Percentiles rank a stretch among this genome's conserved stretches.
Evolutionary conservation across 1,140 invertebrate genomes (phyloP).

Genomic region (Maniola jurtina): DNA sequence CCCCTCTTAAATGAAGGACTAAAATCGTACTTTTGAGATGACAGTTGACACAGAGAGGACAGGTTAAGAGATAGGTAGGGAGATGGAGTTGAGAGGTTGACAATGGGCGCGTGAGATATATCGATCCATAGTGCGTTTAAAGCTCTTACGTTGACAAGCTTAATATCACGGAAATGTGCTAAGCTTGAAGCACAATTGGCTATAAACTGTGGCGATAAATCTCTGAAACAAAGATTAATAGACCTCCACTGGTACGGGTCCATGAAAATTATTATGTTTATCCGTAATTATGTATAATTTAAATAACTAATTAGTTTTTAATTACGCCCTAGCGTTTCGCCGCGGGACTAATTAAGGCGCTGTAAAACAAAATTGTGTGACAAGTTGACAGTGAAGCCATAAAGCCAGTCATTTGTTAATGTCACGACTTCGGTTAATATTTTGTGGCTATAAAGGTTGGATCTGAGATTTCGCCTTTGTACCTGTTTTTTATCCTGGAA

Average conservation of each 20-base stretch:
- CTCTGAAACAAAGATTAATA: conserved; percentile 8
- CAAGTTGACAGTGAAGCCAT: conserved; percentile 27
- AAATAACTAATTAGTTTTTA: conserved; percentile 46
- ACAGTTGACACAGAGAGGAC: too few relatives aligned
- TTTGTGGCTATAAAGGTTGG: not conserved
- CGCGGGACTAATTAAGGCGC: conserved; percentile 39
- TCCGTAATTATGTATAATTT: conserved; percentile 30
- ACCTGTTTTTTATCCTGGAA: too few relatives aligned
- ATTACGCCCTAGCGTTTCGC: conserved; percentile 40
- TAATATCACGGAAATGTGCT: not conserved
- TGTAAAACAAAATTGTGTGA: conserved; percentile 39
- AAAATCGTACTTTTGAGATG: too few relatives aligned
- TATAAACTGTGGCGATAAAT: not conserved
- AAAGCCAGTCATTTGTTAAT: conserved; percentile 9
- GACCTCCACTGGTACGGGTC: conserved; percentile 9
- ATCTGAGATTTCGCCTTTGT: too few relatives aligned
- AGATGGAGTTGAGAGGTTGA: too few relatives aligned
- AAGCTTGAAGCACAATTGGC: not conserved
- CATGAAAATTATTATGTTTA: conserved; percentile 33
- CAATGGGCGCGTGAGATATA: too few relatives aligned
- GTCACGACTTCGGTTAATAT: conserved; percentile 9
- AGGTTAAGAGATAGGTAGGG: too few relatives aligned
- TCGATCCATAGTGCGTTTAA: too few relatives aligned
- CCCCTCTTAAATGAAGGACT: too few relatives aligned
- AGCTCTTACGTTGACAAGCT: not conserved